phyloP scores from a whole-genome alignment of 2,888 invertebrate genomes.

The Rhyacophila evoluta region DNA sequence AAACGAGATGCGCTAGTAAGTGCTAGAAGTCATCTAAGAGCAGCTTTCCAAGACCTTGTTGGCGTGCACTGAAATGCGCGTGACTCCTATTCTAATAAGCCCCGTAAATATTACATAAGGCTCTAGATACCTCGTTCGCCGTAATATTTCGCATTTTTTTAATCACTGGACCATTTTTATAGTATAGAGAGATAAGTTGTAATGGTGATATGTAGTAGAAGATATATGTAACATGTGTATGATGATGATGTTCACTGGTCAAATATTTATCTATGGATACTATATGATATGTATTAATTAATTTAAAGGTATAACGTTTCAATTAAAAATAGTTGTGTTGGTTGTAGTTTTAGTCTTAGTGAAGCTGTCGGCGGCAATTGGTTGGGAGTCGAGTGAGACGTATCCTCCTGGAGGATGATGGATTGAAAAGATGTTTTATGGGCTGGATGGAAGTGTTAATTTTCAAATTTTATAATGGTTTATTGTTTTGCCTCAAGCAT shows the following conservation, averaged over 20 bases:
- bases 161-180: too few species aligned
- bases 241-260: not conserved
- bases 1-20: too few species aligned
- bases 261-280: not conserved
- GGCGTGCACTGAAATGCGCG: too few species aligned
- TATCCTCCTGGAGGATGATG: not conserved
- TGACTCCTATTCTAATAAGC: too few species aligned
- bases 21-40: too few species aligned
- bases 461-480: constrained; percentile 10
- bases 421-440: not conserved
- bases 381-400: not conserved
- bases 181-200: too few species aligned
- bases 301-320: not conserved
- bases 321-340: not conserved
- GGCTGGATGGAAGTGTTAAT: not conserved
- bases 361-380: not conserved
- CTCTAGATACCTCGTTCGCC: too few species aligned
- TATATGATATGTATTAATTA: not conserved
- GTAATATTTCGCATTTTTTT: too few species aligned
- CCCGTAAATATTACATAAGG: too few species aligned
- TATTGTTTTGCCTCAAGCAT: not conserved
- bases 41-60: too few species aligned
- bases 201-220: too few species aligned
- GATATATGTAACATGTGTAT: too few species aligned
- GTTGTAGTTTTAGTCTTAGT: not conserved